Evolutionary conservation across 2,113 vertebrate species (phyloP).

Genomic region (Gnathonemus echidnorhynchus): DNA sequence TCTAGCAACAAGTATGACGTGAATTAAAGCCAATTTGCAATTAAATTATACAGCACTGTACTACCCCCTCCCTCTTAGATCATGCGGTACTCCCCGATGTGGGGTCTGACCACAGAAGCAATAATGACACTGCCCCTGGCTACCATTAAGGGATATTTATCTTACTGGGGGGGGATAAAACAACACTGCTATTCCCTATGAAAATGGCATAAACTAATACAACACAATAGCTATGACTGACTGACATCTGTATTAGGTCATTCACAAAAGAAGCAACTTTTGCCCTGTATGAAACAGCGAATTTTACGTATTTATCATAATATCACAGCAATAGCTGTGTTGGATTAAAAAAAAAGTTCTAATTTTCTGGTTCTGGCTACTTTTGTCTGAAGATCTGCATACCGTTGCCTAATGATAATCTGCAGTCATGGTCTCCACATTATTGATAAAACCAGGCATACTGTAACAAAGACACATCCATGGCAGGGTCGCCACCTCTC

Average conservation of each 20-base stretch:
- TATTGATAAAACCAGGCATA: not conserved
- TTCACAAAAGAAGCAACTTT: not conserved
- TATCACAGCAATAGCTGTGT: not conserved
- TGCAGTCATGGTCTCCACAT: not conserved
- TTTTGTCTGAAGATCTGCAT: not conserved
- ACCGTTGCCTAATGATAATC: not conserved
- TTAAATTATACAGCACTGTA: constrained; percentile 2
- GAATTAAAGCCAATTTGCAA: constrained; percentile 24
- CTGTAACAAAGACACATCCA: not conserved
- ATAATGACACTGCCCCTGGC: not conserved
- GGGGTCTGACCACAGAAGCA: not conserved
- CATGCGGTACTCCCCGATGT: not conserved
- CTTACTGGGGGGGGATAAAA: not conserved
- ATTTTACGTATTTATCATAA: not conserved
- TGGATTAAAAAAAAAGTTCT: not conserved
- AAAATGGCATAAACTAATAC: not conserved
- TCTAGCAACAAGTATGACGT: constrained; percentile 31
- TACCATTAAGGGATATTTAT: not conserved
- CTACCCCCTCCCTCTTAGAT: not conserved
- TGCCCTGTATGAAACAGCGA: not conserved
- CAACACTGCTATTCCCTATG: not conserved
- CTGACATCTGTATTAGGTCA: not conserved
- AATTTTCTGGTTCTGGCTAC: not conserved
- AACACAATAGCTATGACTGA: not conserved
- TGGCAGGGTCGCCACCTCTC: no score